Conservation (phyloP, 2,797 vertebrate genomes). For the Coilia nasus region DNA sequence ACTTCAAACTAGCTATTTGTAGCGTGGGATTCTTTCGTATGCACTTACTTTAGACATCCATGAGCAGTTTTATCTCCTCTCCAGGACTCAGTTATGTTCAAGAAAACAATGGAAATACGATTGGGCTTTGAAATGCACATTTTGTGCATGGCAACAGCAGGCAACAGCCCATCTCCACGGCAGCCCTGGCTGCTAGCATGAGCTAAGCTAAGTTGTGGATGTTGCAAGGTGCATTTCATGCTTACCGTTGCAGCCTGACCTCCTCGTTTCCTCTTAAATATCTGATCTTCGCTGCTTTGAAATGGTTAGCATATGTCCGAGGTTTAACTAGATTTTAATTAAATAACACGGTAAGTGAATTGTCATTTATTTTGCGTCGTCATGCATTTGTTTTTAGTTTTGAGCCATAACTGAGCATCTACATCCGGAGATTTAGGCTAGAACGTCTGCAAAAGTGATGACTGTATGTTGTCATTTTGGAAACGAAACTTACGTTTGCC, state of each 20-base stretch:
- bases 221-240: conserved; percentile 27
- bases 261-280: neutral
- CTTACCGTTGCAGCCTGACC: neutral
- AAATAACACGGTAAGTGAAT: neutral
- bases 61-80: neutral
- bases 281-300: neutral
- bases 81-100: neutral
- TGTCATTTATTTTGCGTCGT: neutral
- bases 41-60: neutral
- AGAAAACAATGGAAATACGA: neutral
- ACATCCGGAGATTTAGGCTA: neutral
- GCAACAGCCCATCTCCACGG: neutral
- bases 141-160: conserved; percentile 11
- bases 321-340: neutral
- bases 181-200: neutral
- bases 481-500: neutral
- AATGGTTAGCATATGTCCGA: neutral
- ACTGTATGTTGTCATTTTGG: neutral
- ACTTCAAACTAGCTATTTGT: neutral
- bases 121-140: neutral
- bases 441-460: neutral
- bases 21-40: neutral
- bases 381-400: neutral
- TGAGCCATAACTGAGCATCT: neutral
- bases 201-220: conserved; percentile 12